Percentiles rank a stretch among this genome's conserved stretches.
Conservation (phyloP, 2,113 vertebrate genomes). For the Pristiophorus japonicus region DNA sequence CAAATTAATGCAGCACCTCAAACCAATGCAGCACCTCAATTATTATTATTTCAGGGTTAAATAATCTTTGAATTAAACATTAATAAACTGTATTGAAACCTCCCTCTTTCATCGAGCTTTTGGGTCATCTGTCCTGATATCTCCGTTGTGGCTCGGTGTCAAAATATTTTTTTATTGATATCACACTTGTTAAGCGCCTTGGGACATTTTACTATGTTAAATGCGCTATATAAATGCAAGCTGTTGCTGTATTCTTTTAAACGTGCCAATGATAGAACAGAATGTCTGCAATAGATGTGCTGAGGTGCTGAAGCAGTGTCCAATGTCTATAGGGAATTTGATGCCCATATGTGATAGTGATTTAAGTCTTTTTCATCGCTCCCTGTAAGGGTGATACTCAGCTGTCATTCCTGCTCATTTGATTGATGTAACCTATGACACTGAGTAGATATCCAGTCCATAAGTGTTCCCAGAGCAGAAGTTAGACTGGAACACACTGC, state of each 20-base stretch:
- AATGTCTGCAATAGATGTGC: neutral
- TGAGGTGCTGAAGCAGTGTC: neutral
- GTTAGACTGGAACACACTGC: neutral
- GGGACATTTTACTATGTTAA: no score
- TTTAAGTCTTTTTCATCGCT: constrained; percentile 17
- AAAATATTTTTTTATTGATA: no score
- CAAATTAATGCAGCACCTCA: neutral
- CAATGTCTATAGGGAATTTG: neutral
- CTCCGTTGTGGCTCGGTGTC: no score
- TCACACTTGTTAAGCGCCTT: no score
- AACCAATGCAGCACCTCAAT: neutral
- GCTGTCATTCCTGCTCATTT: constrained; percentile 27
- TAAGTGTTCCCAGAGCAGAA: constrained; percentile 24
- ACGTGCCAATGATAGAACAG: neutral
- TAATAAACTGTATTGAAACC: neutral
- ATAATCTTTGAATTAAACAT: neutral
- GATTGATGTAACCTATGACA: constrained; percentile 33
- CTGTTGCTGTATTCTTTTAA: neutral
- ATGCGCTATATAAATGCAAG: no score
- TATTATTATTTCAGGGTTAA: neutral
- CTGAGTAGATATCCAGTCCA: constrained; percentile 33
- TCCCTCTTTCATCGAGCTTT: no score
- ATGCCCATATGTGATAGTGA: constrained; percentile 17
- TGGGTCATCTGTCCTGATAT: no score
- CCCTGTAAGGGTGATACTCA: constrained; percentile 20